phyloP scores from a whole-genome alignment of 2,888 invertebrate genomes.

The Hirtodrosophila duncani region DNA sequence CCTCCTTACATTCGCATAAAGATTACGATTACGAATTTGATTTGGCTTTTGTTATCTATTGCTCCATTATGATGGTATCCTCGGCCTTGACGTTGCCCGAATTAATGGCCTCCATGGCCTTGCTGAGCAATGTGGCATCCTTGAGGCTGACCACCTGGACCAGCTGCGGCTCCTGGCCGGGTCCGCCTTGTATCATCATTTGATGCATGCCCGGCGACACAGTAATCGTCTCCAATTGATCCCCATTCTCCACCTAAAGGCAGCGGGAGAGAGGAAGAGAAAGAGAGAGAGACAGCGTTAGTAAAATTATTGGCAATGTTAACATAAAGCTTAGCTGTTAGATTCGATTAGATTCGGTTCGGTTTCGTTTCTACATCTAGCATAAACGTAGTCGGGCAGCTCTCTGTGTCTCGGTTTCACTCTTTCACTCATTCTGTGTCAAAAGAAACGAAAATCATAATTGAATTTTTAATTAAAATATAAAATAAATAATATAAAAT shows the following conservation, averaged over 20 bases:
- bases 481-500: conserved; percentile 3
- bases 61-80: conserved; percentile 80
- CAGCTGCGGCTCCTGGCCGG: conserved; percentile 86
- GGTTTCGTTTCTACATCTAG: too few relatives aligned
- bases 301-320: too few relatives aligned
- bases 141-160: conserved; percentile 91
- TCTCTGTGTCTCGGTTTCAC: too few relatives aligned
- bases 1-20: background rate
- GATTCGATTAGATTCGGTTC: too few relatives aligned
- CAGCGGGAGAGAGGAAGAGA: conserved; percentile 4
- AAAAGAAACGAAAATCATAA: conserved; percentile 13
- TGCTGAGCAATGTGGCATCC: conserved; percentile 89
- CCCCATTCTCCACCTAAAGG: conserved; percentile 90
- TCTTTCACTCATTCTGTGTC: too few relatives aligned
- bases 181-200: conserved; percentile 87
- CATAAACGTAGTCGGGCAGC: too few relatives aligned
- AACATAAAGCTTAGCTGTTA: too few relatives aligned
- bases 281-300: too few relatives aligned
- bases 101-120: conserved; percentile 86
- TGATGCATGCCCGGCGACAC: conserved; percentile 89
- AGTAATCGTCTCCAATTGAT: conserved; percentile 86
- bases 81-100: conserved; percentile 84
- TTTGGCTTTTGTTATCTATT: conserved; percentile 50
- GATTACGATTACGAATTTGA: conserved; percentile 4
- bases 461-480: conserved; percentile 18